Base-by-base conservation (phyloP, 2,888 invertebrate species). In the Coenonympha glycerion region DNA sequence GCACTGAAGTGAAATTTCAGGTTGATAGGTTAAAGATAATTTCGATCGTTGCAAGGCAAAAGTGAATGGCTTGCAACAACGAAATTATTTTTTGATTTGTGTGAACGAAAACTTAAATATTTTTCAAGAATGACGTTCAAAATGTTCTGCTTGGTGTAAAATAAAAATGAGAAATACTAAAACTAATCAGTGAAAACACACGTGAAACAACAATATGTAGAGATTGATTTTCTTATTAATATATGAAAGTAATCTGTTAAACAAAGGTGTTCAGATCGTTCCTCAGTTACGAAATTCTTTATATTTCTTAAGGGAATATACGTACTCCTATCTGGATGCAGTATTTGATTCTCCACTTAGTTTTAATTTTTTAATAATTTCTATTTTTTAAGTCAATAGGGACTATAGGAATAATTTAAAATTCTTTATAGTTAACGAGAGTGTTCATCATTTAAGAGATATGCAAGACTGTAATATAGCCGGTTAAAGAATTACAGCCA, bases 11-110 rank as follows among this genome's bases (percentile, higher is more conserved):
- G 11, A 18, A 5, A 2, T 42, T 11, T 40, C 5, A 11, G n/a
- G n/a, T 6, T 9, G 26, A 16, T 40, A 9, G 6, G 40, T 8
- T 8, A 22, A 22, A 39, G 4, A 3, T 24, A 40, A 40, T 40
- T 13, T 55, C 55, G 56, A 53, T 55, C 55, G 36, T 42, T 40
- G 39, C 28, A 52, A 55, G 39, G 39, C 47, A 52, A 42, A n/a
- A 21, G 9, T 28, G 1, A 1, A 30, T 48, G 46, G 36, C 37
- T 49, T 45, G 22, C 26, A 30, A 47, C 42, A 49, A 11, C 24
- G 22, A 44, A n/a, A n/a, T n/a, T n/a, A 51, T 34, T n/a, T n/a
- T 48, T 34, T 36, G 21, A 37, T 11, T 47, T 9, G 3, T n/a
- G 13, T 9, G 19, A 28, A 13, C 18, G 24, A 28, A n/a, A n/a